Conservation (phyloP, 2,113 vertebrate genomes). For the Crocuta crocuta region DNA sequence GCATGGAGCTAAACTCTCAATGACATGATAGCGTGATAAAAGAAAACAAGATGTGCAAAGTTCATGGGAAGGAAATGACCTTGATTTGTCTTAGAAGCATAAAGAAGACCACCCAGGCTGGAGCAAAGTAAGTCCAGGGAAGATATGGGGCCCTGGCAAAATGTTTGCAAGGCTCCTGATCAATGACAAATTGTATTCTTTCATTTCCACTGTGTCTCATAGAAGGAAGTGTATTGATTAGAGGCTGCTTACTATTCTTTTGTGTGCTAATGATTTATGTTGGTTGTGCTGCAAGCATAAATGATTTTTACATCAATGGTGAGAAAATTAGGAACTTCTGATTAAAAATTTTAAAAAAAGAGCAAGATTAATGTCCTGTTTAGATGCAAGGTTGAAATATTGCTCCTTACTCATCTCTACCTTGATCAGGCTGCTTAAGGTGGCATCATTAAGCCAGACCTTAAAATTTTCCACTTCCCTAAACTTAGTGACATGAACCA, state of each 20-base stretch:
- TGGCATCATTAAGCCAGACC: not conserved
- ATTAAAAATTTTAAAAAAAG: constrained; percentile 37
- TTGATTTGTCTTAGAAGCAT: not conserved
- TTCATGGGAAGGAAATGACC: not conserved
- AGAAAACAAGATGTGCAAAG: not conserved
- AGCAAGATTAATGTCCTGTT: constrained; percentile 51
- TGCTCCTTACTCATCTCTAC: not conserved
- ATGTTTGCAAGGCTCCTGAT: not conserved
- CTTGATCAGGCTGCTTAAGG: not conserved
- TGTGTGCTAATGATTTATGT: constrained; percentile 72
- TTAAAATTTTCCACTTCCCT: not conserved
- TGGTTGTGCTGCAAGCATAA: constrained; percentile 70
- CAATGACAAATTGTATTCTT: constrained; percentile 2
- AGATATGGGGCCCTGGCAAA: not conserved
- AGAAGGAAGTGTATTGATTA: constrained; percentile 41
- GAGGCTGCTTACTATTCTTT: constrained; percentile 60
- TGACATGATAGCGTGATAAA: not conserved
- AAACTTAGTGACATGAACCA: not conserved
- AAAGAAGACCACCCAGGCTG: not conserved
- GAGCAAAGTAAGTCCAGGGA: not conserved
- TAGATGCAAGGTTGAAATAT: constrained; percentile 9
- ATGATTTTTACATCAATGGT: constrained; percentile 50
- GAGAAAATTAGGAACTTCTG: constrained; percentile 63
- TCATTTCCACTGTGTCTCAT: not conserved
- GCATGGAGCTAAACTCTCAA: not conserved